Evolutionary conservation across 2,888 invertebrate species (phyloP), one percentile per base, ranked within the genome.

Genomic region (Rhorus exstirpatorius): DNA sequence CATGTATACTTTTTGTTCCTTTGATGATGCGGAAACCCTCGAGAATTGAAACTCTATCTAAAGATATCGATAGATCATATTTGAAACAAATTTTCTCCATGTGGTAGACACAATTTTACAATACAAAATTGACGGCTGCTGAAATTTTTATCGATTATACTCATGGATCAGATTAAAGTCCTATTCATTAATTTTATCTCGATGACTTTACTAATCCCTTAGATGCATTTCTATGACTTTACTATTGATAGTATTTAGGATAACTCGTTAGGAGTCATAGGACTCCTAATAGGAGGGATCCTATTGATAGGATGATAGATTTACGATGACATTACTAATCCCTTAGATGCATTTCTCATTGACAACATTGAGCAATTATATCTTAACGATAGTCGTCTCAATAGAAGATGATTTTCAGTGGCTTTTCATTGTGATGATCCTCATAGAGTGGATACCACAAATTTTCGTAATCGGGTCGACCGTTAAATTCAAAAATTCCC

Each of bases 401-500:
- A 70, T 55, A 19, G 41, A 24, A 8, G 70, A 55, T 55, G 44
- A 44, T 70, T 55, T 70, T 55, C 21, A 55, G 44, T 41, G 55
- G 70, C n/a, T 55, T 17, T 44, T 44, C 55, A 65, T 55, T 41
- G 38, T 38, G 24, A 26, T 12, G 17, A 14, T 14, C 17, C n/a
- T 26, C 24, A 10, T 26, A 3, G 3, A 19, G n/a, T 3, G 65
- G 4, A 44, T 51, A 53, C 51, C 24, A 14, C 21, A 60, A 74
- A 35, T 53, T 63, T 63, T 41, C 38, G 24, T 53, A 61, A 51
- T 41, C 70, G 61, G 12, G 51, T 63, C 63, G 26, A 21, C 17
- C 21, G 53, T 19, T 35, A 67, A 74, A 74, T 63, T 61, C 53
- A 51, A 14, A 41, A 63, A 61, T 63, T 51, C 24, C 24, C 63